phyloP scores from a whole-genome alignment of 2,797 vertebrate genomes.

The Agapornis canus region DNA sequence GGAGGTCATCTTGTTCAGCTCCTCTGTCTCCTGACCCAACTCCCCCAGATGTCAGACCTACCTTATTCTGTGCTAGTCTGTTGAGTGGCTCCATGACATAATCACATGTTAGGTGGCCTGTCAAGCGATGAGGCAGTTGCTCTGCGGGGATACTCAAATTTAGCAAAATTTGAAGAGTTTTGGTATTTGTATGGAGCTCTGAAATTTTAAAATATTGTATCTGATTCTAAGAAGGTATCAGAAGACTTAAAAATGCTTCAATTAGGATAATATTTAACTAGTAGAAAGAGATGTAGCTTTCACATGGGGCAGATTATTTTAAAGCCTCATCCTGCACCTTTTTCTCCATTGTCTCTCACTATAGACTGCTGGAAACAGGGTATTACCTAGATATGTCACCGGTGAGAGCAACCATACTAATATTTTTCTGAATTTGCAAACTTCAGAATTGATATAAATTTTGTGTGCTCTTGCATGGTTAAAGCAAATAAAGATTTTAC shows the following conservation, averaged over 20 bases:
- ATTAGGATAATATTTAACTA: neutral
- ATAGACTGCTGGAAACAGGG: neutral
- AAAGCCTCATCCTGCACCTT: neutral
- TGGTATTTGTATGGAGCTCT: neutral
- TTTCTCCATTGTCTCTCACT: neutral
- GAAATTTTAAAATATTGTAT: neutral
- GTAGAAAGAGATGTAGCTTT: neutral
- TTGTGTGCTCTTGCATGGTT: neutral
- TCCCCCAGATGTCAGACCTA: neutral
- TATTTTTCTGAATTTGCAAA: neutral
- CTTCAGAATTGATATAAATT: neutral
- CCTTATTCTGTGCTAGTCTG: neutral
- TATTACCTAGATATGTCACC: neutral
- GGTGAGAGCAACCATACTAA: neutral
- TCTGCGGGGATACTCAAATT: neutral
- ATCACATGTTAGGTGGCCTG: fast-evolving
- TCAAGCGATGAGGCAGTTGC: neutral
- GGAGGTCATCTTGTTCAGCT: neutral
- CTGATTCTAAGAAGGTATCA: neutral
- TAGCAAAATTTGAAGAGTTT: neutral
- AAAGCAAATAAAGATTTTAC: neutral
- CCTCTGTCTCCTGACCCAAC: neutral
- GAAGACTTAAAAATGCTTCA: neutral
- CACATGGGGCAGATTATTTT: neutral
- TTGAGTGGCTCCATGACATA: neutral